Base-by-base conservation (phyloP, 2,797 vertebrate species). In the Amphiprion clarkii region DNA sequence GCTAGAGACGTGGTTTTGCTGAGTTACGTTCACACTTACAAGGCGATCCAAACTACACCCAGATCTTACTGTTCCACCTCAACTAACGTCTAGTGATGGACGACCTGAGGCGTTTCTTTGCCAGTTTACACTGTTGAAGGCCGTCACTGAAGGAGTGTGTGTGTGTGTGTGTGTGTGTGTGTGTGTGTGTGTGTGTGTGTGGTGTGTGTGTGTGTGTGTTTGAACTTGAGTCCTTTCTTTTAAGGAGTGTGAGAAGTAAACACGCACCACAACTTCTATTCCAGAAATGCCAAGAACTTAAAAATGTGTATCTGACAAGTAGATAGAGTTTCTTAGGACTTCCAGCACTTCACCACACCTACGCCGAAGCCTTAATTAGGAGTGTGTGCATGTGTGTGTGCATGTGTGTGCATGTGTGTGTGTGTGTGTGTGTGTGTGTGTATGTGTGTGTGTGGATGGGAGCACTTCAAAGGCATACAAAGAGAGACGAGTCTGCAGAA, bases 11-110 rank as follows among this genome's bases (percentile, higher is more conserved):
- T 29, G 33, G 27, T 44, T 64, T 27, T 66, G 53, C 68, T 40
- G 60, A 67, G 79, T 76, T 80, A 79, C 81, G 79, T 80, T 81
- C 63, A 75, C 67, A 68, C 49, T 5, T 12, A 64, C 81, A 77
- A 84, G 21, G 33, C 65, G 64, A 46, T 67, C 57, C 72, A 85
- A 81, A 87, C 44, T 19, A 17, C 6, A 17, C 44, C 5, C 6
- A 17, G 44, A 67, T 64, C 54, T 63, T 52, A 62, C 40, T 67
- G 29, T 56, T 11, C 46, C n/a, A 33, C 42, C 46, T 63, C n/a
- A 27, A 56, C 10, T 48, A 21, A 55, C 36, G 1, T 31, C 55
- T 44, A 60, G 55, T 33, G 23, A 42, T 9, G 4, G 40, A 19
- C 10, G 12, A 5, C 39, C 44, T 36, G 57, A 59, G 49, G 39